These are phyloP conservation scores for Dinomys branickii DNA, from an alignment of 2,113 vertebrate species.

Conservation along the genomic window DNA sequence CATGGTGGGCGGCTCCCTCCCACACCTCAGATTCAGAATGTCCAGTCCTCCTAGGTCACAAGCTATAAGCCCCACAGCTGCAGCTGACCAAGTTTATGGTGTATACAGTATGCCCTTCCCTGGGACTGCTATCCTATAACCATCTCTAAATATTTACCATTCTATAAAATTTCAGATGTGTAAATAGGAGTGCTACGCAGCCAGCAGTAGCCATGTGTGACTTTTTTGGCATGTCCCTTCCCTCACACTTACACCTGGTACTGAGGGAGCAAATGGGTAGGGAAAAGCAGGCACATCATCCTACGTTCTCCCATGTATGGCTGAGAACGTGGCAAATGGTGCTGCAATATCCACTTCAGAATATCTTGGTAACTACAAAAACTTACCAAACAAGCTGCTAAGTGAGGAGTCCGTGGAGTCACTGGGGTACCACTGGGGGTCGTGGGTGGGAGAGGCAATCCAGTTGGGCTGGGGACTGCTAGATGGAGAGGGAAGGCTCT, in stretches of 20 bases:
- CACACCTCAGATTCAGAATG: background rate
- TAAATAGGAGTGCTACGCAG: background rate
- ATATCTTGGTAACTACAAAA: background rate
- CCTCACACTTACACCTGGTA: rapidly evolving
- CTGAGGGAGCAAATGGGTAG: rapidly evolving
- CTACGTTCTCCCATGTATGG: rapidly evolving
- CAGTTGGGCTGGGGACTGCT: conserved; percentile 95
- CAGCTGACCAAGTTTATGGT: background rate
- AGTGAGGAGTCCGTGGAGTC: conserved; percentile 97
- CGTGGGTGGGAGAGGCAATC: conserved; percentile 97
- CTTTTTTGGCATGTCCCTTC: background rate
- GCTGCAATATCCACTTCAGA: background rate
- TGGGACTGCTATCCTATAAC: too few species aligned
- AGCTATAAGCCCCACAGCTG: rapidly evolving
- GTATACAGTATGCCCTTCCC: background rate
- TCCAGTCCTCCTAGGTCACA: rapidly evolving
- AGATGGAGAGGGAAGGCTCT: conserved; percentile 93
- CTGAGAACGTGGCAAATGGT: background rate
- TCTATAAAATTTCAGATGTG: background rate
- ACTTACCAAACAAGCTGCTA: conserved; percentile 96
- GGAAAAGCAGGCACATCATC: background rate
- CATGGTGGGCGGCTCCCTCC: background rate
- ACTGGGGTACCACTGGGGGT: conserved; percentile 98
- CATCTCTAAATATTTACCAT: rapidly evolving
- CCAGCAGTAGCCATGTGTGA: rapidly evolving